Evolutionary conservation across 2,888 invertebrate genomes (phyloP).

Genomic region (Ornithoptera alexandrae): DNA sequence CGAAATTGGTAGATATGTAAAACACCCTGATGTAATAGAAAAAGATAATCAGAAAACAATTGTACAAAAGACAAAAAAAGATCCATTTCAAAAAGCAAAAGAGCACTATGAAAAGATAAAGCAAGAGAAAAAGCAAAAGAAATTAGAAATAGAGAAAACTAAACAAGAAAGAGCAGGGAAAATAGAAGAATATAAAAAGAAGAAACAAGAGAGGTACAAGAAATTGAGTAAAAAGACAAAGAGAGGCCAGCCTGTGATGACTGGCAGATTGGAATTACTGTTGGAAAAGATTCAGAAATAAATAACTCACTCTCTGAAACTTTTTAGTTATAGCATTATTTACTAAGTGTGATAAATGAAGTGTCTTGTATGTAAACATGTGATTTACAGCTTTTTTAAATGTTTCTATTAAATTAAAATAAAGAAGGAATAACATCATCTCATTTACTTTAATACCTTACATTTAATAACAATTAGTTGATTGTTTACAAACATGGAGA

Average conservation of each 20-base stretch:
- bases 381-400: neutral
- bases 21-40: slow-evolving; percentile 66
- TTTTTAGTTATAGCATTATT: neutral
- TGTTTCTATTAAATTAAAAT: too few relatives aligned
- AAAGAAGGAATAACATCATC: too few relatives aligned
- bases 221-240: slow-evolving; percentile 87
- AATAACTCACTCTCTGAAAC: neutral
- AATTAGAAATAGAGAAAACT: slow-evolving; percentile 67
- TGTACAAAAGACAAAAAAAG: slow-evolving; percentile 47
- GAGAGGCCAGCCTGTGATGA: slow-evolving; percentile 93
- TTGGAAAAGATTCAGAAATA: slow-evolving; percentile 86
- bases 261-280: slow-evolving; percentile 87
- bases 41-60: slow-evolving; percentile 40
- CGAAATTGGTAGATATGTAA: slow-evolving; percentile 59
- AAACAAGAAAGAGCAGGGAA: slow-evolving; percentile 82
- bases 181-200: slow-evolving; percentile 83
- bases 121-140: slow-evolving; percentile 76
- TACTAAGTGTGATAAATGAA: neutral
- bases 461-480: too few relatives aligned
- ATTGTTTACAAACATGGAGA: too few relatives aligned
- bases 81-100: slow-evolving; percentile 76
- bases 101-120: slow-evolving; percentile 76
- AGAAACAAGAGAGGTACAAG: slow-evolving; percentile 85
- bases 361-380: neutral
- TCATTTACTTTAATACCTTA: too few relatives aligned